Percentiles rank a stretch among this genome's conserved stretches.
phyloP scores from a whole-genome alignment of 2,888 invertebrate species.

The Germaria angustata region DNA sequence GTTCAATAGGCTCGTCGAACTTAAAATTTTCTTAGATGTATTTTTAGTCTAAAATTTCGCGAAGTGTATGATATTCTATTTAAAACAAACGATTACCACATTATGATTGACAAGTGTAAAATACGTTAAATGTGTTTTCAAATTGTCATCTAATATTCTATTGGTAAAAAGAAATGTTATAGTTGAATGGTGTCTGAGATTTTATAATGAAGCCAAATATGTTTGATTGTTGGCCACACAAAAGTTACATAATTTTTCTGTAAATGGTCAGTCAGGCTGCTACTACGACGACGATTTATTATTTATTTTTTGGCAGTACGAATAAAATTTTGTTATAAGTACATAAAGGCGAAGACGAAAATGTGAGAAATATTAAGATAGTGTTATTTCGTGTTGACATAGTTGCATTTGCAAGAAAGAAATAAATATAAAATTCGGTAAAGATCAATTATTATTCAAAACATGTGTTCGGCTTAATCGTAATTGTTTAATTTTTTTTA shows the following conservation, averaged over 20 bases:
- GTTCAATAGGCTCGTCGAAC: conserved; percentile 38
- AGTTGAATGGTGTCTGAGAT: neutral
- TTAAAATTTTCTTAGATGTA: conserved; percentile 19
- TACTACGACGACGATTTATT: conserved; percentile 1
- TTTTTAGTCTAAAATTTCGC: too few relatives aligned
- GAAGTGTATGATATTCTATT: conserved; percentile 1
- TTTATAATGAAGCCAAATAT: conserved; percentile 13
- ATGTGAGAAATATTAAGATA: conserved; percentile 14
- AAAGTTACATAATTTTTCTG: conserved; percentile 35
- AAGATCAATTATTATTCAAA: conserved; percentile 40
- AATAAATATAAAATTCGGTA: conserved; percentile 6
- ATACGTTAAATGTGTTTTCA: neutral
- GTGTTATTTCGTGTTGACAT: conserved; percentile 20
- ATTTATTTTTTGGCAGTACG: conserved; percentile 66
- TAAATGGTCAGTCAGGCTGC: conserved; percentile 31
- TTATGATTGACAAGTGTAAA: conserved; percentile 4
- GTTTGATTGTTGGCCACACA: conserved; percentile 34
- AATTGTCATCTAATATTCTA: conserved; percentile 26
- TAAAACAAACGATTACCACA: conserved; percentile 18
- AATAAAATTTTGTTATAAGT: neutral
- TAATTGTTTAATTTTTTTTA: conserved; percentile 30
- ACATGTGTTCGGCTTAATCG: conserved; percentile 32
- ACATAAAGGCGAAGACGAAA: neutral
- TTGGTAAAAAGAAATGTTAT: neutral
- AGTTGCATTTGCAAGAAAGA: conserved; percentile 38